Percentiles rank a stretch among this genome's conserved stretches.
phyloP scores from a whole-genome alignment of 2,888 invertebrate species.

The Sclerodermus sp. region DNA sequence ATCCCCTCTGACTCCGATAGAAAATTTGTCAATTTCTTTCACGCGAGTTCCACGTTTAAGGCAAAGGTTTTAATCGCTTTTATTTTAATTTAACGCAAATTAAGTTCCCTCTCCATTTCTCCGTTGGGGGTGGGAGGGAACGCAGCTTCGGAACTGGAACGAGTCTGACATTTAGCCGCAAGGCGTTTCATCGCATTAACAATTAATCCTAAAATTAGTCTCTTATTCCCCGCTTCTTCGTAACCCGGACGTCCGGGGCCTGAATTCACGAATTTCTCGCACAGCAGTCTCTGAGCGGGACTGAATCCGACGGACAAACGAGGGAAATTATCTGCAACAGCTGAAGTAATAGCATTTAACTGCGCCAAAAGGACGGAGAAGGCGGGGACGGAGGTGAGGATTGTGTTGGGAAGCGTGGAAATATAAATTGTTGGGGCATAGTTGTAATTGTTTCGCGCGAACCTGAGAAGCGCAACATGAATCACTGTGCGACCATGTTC shows the following conservation, averaged over 20 bases:
- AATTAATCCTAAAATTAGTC: constrained; percentile 6
- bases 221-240: constrained; percentile 1
- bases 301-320: constrained; percentile 37
- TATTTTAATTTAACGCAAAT: too few relatives aligned
- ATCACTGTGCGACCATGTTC: background rate
- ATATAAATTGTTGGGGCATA: constrained; percentile 52
- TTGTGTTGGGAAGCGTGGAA: constrained; percentile 22
- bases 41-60: too few relatives aligned
- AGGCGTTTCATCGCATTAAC: constrained; percentile 12
- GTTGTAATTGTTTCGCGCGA: constrained; percentile 46
- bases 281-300: too few relatives aligned
- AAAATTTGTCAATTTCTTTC: too few relatives aligned
- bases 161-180: background rate
- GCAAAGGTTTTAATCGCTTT: too few relatives aligned
- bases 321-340: constrained; percentile 49
- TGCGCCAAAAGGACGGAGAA: constrained; percentile 18
- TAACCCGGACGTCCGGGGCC: constrained; percentile 6
- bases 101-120: constrained; percentile 1
- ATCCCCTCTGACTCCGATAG: too few relatives aligned
- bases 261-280: constrained; percentile 17
- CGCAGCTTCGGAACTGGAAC: too few relatives aligned
- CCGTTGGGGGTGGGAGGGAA: background rate
- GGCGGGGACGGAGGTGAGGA: constrained; percentile 19
- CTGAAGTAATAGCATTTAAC: constrained; percentile 51
- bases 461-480: constrained; percentile 5